These are phyloP conservation scores for Chrysochloris asiatica DNA, from an alignment of 2,113 vertebrate genomes.

Conservation along the genomic window DNA sequence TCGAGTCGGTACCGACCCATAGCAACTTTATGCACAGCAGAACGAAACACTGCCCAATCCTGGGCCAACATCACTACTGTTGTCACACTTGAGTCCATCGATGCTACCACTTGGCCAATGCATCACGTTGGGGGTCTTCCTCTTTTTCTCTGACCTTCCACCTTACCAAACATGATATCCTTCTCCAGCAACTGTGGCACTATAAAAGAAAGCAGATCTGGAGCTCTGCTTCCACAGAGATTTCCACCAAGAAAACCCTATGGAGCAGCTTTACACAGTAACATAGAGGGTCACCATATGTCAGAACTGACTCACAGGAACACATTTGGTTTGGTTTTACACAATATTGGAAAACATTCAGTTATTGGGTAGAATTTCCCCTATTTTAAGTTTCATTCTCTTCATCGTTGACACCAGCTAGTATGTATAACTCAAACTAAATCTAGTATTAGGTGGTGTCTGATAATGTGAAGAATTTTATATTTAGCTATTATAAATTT, in stretches of 20 bases:
- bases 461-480: constrained; percentile 44
- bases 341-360: background rate
- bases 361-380: background rate
- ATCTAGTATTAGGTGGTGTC: constrained; percentile 30
- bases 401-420: constrained; percentile 31
- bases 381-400: constrained; percentile 42
- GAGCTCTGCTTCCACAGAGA: background rate
- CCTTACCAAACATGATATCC: no score
- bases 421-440: constrained; percentile 2
- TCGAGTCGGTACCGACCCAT: no score
- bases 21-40: no score
- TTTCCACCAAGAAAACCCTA: background rate
- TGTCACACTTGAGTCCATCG: no score
- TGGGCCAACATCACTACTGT: no score
- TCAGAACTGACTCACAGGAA: background rate
- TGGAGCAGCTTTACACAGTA: background rate
- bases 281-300: background rate
- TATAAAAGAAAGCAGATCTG: no score
- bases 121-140: no score
- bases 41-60: no score
- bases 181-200: no score
- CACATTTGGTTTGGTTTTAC: background rate
- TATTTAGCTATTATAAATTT: constrained; percentile 40
- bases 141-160: no score
- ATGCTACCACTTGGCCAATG: no score